Percentiles rank a stretch among this genome's conserved stretches.
Conservation (phyloP, 2,797 vertebrate species). For the Centropyge bicolor region DNA sequence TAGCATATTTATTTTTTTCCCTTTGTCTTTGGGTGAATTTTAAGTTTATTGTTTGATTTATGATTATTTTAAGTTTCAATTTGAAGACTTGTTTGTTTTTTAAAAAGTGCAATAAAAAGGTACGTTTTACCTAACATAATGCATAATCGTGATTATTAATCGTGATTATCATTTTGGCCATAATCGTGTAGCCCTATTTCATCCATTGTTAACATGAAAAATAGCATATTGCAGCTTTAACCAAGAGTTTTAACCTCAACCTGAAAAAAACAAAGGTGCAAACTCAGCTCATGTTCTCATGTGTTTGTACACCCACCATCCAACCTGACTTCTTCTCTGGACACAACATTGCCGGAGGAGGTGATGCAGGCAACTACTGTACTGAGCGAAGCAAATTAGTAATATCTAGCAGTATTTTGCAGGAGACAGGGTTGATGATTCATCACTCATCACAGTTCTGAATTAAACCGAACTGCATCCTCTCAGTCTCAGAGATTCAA, state of each 20-base stretch:
- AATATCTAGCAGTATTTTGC: not conserved
- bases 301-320: not conserved
- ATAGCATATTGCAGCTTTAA: not conserved
- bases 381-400: not conserved
- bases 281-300: not conserved
- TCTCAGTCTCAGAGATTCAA: slow-evolving; percentile 14
- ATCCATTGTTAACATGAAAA: too few relatives aligned
- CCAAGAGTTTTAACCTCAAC: not conserved
- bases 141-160: too few relatives aligned
- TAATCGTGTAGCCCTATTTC: too few relatives aligned
- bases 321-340: not conserved
- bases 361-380: not conserved
- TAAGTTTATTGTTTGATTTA: too few relatives aligned
- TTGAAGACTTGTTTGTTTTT: too few relatives aligned
- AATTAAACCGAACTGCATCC: slow-evolving; percentile 22
- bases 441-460: not conserved
- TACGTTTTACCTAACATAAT: too few relatives aligned
- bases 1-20: too few relatives aligned
- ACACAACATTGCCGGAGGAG: not conserved
- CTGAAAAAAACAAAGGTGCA: not conserved
- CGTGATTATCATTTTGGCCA: too few relatives aligned
- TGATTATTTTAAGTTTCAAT: too few relatives aligned
- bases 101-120: too few relatives aligned
- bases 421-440: not conserved
- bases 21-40: too few relatives aligned